phyloP scores from a whole-genome alignment of 2,888 invertebrate species.

The Caprella mutica region DNA sequence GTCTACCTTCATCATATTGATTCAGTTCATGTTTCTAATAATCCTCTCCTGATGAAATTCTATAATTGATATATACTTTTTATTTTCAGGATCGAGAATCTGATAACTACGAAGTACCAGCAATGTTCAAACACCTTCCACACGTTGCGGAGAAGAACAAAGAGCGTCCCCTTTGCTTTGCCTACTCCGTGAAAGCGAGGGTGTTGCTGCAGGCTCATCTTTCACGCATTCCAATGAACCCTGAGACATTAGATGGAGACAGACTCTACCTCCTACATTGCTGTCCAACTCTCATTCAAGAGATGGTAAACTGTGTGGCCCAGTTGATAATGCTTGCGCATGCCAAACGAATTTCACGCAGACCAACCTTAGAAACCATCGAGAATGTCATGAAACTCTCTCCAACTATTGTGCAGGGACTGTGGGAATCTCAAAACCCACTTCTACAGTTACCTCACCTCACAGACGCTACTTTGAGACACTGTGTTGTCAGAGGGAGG shows the following conservation, averaged over 20 bases:
- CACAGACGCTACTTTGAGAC: slow-evolving; percentile 19
- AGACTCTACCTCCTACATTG: slow-evolving; percentile 40
- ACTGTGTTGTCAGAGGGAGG: slow-evolving; percentile 44
- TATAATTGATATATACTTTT: no score
- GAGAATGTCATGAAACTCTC: slow-evolving; percentile 95
- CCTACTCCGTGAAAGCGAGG: slow-evolving; percentile 75
- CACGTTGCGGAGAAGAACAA: slow-evolving; percentile 93
- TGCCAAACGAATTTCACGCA: slow-evolving; percentile 63
- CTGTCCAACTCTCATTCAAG: slow-evolving; percentile 87
- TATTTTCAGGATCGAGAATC: slow-evolving; percentile 62
- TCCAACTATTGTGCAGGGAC: slow-evolving; percentile 91
- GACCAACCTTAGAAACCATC: slow-evolving; percentile 83
- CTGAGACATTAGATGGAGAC: slow-evolving; percentile 70
- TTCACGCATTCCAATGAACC: slow-evolving; percentile 64
- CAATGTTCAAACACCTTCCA: slow-evolving; percentile 81
- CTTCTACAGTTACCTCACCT: slow-evolving; percentile 88
- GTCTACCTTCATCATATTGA: no score
- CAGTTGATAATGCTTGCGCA: slow-evolving; percentile 84
- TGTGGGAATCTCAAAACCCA: slow-evolving; percentile 92
- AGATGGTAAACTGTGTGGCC: slow-evolving; percentile 92
- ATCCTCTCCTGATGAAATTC: no score
- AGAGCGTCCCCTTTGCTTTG: slow-evolving; percentile 80
- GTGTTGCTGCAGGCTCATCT: slow-evolving; percentile 93
- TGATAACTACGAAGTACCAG: slow-evolving; percentile 87
- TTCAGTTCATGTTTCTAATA: no score